Conservation (phyloP, 2,888 invertebrate species). For the Campoplex nolae region DNA sequence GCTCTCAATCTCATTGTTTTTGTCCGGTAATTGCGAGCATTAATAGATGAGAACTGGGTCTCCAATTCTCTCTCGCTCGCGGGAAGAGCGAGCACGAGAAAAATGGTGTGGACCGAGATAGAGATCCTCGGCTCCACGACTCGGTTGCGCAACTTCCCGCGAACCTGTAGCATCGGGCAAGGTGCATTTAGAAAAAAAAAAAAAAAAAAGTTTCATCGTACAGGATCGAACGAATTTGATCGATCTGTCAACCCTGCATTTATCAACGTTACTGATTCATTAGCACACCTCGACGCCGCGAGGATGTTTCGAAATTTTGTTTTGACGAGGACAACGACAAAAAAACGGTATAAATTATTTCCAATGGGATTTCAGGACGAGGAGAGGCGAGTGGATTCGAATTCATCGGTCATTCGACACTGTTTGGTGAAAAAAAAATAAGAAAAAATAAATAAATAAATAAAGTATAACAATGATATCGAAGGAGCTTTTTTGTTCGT, state of each 20-base stretch:
- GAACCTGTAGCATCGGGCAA: background rate
- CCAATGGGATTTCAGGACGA: background rate
- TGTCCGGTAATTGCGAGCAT: constrained; percentile 79
- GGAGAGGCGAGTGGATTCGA: background rate
- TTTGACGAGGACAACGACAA: too few species aligned
- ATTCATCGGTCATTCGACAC: background rate
- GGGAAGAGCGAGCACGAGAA: constrained; percentile 14
- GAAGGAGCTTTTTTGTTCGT: background rate
- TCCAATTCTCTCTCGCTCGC: constrained; percentile 63
- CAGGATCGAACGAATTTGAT: background rate
- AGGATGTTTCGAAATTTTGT: too few species aligned
- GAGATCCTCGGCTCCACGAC: constrained; percentile 21
- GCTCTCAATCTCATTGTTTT: constrained; percentile 81
- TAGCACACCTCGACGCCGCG: too few species aligned
- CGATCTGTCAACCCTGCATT: background rate
- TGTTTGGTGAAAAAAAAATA: background rate
- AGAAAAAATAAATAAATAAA: too few species aligned
- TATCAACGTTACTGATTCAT: too few species aligned
- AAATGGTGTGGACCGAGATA: constrained; percentile 26
- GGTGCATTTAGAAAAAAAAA: constrained; percentile 1
- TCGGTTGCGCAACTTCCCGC: constrained; percentile 13
- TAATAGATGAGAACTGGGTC: constrained; percentile 82
- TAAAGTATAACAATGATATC: background rate
- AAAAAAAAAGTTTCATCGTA: constrained; percentile 31
- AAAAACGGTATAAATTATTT: background rate